A percentile compares a stretch with the other conserved stretches of the same genome.
phyloP scores from a whole-genome alignment of 2,113 vertebrate genomes.

The Thymallus thymallus region DNA sequence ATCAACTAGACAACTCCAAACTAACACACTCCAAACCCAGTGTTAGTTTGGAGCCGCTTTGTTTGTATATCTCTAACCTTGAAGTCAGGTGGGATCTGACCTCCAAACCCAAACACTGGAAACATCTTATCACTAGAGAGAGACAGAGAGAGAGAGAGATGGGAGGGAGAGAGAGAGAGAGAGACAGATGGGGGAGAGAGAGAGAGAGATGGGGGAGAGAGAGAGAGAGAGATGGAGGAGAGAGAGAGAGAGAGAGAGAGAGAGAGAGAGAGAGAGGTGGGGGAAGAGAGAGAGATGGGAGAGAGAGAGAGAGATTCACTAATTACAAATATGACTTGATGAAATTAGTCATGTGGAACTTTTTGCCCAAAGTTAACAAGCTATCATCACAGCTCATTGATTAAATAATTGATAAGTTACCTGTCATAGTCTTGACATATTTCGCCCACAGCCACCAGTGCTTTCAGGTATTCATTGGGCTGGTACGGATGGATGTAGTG shows the following conservation, averaged over 20 bases:
- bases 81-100: slow-evolving; percentile 96
- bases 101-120: slow-evolving; percentile 96
- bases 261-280: no score
- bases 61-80: slow-evolving; percentile 76
- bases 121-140: slow-evolving; percentile 96
- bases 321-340: neutral
- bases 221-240: no score
- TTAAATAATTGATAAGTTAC: slow-evolving; percentile 57
- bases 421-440: slow-evolving; percentile 99
- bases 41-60: no score
- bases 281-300: no score
- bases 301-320: neutral
- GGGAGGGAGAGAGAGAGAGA: no score
- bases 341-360: no score
- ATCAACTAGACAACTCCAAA: no score
- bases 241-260: no score
- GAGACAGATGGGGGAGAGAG: no score
- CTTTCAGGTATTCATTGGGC: slow-evolving; percentile 98
- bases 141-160: slow-evolving; percentile 14
- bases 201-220: no score
- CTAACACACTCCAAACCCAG: no score
- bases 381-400: neutral
- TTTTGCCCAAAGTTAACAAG: no score
- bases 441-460: slow-evolving; percentile 94
- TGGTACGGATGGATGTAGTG: slow-evolving; percentile 99